A percentile compares a stretch with the other conserved stretches of the same genome.
Evolutionary conservation across 2,113 vertebrate species (phyloP).

Genomic region (Eulacestoma nigropectus): DNA sequence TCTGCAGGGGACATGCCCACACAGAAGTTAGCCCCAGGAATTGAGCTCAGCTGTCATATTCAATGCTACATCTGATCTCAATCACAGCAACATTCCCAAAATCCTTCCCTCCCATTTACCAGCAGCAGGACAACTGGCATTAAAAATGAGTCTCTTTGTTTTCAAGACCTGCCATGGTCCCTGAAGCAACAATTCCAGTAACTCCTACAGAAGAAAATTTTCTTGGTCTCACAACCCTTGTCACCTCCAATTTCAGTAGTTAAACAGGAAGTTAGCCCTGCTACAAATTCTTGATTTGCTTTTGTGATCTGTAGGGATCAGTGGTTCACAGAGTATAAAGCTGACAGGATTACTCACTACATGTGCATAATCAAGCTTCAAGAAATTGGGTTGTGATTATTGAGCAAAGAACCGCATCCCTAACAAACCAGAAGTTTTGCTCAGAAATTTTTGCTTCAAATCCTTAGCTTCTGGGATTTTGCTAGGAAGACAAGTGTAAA

Average conservation of each 20-base stretch:
- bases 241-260: neutral
- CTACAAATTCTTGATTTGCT: neutral
- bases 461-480: neutral
- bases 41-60: neutral
- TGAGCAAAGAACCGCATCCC: neutral
- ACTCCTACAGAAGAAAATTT: neutral
- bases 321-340: neutral
- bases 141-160: neutral
- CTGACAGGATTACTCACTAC: neutral
- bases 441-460: neutral
- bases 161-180: neutral
- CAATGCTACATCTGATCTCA: neutral
- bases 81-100: neutral
- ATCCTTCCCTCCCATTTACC: neutral
- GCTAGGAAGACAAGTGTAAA: neutral
- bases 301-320: neutral
- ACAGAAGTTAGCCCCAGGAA: neutral
- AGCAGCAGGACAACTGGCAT: neutral
- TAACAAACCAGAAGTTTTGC: neutral
- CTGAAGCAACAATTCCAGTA: neutral
- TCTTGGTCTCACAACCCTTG: neutral
- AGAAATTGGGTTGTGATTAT: neutral
- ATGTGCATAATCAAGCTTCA: neutral
- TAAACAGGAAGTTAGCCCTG: neutral
- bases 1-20: slow-evolving; percentile 71